Percentiles rank a stretch among this genome's conserved stretches.
These are phyloP conservation scores for Chelidonichthys spinosus DNA, from an alignment of 2,797 vertebrate species.

Conservation along the genomic window DNA sequence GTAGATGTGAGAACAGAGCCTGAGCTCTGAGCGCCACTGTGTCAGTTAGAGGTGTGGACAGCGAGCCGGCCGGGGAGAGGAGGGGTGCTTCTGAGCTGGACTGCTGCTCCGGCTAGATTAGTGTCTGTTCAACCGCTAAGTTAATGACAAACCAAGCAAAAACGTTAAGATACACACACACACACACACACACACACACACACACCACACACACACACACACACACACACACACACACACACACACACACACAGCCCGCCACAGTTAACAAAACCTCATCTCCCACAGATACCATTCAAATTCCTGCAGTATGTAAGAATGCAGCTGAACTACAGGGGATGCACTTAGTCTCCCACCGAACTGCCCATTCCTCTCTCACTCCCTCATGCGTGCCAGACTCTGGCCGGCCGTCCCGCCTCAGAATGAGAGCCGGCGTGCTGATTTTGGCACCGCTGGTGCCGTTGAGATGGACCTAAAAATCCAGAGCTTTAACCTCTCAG, in stretches of 20 bases:
- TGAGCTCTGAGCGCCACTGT: constrained; percentile 6
- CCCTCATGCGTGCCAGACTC: constrained; percentile 33
- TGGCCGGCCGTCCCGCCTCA: constrained; percentile 27
- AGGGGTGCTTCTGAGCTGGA: constrained; percentile 12
- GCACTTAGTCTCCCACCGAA: constrained; percentile 13
- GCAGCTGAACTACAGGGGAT: constrained; percentile 33
- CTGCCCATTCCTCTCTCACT: neutral
- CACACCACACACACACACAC: neutral
- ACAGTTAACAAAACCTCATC: neutral
- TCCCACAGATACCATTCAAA: constrained; percentile 18
- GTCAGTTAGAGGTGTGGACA: constrained; percentile 53
- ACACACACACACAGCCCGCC: neutral
- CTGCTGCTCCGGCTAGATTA: constrained; percentile 53
- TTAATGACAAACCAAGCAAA: neutral
- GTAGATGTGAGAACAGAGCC: constrained; percentile 14
- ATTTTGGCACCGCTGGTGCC: constrained; percentile 41
- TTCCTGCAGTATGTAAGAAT: constrained; percentile 42
- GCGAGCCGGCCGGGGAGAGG: constrained; percentile 15
- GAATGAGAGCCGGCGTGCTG: constrained; percentile 43
- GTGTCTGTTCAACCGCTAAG: constrained; percentile 27
- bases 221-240: neutral
- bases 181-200: neutral
- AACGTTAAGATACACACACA: constrained; percentile 14
- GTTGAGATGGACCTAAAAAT: constrained; percentile 29
- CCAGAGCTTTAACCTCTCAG: constrained; percentile 13